phyloP scores from a whole-genome alignment of 1,140 invertebrate species.

The Drosophila melanica region DNA sequence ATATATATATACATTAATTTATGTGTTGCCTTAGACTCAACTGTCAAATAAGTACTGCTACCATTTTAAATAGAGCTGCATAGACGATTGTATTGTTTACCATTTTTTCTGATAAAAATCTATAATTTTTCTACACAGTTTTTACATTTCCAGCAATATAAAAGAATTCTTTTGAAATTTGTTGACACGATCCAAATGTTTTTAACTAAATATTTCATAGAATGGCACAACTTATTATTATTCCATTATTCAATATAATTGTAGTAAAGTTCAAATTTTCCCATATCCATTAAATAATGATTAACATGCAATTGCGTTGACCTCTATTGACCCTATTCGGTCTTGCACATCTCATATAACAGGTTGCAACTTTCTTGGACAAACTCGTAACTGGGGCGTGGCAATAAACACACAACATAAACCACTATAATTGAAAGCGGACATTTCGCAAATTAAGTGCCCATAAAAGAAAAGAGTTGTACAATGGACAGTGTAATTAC shows the following conservation, averaged over 20 bases:
- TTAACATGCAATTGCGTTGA: slow-evolving; percentile 9
- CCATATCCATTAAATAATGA: not conserved
- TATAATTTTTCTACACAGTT: too few relatives aligned
- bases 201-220: too few relatives aligned
- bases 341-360: slow-evolving; percentile 13
- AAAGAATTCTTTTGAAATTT: too few relatives aligned
- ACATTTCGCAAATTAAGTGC: slow-evolving; percentile 52
- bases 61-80: not conserved
- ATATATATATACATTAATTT: slow-evolving; percentile 7
- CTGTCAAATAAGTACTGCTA: not conserved
- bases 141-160: too few relatives aligned
- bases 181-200: too few relatives aligned
- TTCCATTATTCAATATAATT: too few relatives aligned
- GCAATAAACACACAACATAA: slow-evolving; percentile 11
- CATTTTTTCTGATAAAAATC: too few relatives aligned
- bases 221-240: too few relatives aligned
- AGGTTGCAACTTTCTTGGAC: slow-evolving; percentile 26
- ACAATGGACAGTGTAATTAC: slow-evolving; percentile 47
- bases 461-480: slow-evolving; percentile 40
- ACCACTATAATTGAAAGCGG: slow-evolving; percentile 44
- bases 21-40: not conserved
- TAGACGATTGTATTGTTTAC: not conserved
- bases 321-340: slow-evolving; percentile 5
- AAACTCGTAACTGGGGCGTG: slow-evolving; percentile 32
- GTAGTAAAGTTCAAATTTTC: not conserved